phyloP scores from a whole-genome alignment of 2,888 invertebrate species.

The Eupithecia tripunctaria region DNA sequence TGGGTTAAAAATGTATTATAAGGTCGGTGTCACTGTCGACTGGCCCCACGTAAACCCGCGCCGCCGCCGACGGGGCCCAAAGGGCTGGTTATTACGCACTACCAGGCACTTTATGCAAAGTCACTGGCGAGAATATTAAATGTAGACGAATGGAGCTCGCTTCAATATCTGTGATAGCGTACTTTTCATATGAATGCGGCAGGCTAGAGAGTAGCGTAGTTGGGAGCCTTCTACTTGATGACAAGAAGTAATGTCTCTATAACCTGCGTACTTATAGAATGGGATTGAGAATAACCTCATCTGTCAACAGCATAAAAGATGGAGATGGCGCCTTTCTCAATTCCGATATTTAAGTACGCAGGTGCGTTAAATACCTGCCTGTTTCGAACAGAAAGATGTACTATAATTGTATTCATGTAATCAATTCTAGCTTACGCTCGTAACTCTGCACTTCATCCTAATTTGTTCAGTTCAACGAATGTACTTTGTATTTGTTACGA shows the following conservation, averaged over 20 bases:
- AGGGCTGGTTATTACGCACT: slow-evolving; percentile 21
- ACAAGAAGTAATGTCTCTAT: neutral
- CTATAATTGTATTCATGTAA: neutral
- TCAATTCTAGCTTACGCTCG: neutral
- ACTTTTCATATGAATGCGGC: neutral
- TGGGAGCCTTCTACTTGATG: neutral
- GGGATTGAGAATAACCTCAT: neutral
- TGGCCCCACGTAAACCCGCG: neutral
- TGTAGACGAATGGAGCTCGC: slow-evolving; percentile 13
- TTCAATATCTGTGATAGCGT: neutral
- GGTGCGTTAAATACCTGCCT: no score
- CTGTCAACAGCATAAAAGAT: neutral
- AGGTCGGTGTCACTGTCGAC: neutral
- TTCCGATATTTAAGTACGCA: neutral
- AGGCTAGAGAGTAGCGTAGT: neutral
- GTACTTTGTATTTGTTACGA: no score
- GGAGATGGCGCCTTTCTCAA: neutral
- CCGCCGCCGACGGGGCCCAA: slow-evolving; percentile 12
- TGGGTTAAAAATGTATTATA: neutral
- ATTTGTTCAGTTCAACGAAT: neutral
- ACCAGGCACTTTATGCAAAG: slow-evolving; percentile 28
- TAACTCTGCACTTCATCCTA: neutral
- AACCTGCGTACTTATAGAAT: neutral
- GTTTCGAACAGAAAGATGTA: neutral
- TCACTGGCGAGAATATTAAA: slow-evolving; percentile 27